These are phyloP conservation scores for Merops nubicus DNA, from an alignment of 2,113 vertebrate genomes.

Conservation along the genomic window DNA sequence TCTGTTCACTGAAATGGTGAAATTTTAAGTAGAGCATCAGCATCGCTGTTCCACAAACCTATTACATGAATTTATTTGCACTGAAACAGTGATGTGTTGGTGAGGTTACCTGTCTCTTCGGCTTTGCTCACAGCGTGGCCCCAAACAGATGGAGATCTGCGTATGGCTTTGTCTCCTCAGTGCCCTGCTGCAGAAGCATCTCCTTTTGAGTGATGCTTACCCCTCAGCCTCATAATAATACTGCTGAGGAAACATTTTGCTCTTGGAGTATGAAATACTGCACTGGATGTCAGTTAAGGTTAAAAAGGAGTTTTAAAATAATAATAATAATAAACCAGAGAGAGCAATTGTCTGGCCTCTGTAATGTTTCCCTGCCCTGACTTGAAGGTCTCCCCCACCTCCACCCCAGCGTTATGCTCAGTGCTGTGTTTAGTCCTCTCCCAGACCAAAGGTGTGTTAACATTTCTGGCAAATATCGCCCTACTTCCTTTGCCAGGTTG, in stretches of 20 bases:
- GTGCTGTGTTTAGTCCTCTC: not conserved
- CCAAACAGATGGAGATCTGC: accelerated
- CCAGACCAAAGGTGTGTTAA: not conserved
- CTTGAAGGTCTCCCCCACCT: not conserved
- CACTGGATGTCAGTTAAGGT: not conserved
- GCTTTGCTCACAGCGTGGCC: not conserved
- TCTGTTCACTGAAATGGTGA: too few species aligned
- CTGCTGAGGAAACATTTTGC: not conserved
- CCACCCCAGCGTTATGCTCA: accelerated
- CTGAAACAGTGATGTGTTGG: too few species aligned
- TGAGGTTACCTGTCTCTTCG: accelerated
- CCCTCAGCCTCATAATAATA: not conserved
- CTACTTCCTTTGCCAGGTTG: not conserved
- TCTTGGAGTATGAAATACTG: not conserved
- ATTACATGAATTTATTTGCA: too few species aligned
- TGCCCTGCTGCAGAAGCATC: not conserved
- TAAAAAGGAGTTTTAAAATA: not conserved
- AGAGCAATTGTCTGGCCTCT: not conserved
- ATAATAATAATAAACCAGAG: not conserved
- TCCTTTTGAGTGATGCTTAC: not conserved
- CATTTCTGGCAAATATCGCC: not conserved
- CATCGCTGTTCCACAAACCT: too few species aligned
- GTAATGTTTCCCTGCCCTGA: not conserved
- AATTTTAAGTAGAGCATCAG: too few species aligned
- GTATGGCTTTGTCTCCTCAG: not conserved